These are phyloP conservation scores for Geopemphigus sp. DNA, from an alignment of 1,140 invertebrate genomes.

Conservation along the genomic window DNA sequence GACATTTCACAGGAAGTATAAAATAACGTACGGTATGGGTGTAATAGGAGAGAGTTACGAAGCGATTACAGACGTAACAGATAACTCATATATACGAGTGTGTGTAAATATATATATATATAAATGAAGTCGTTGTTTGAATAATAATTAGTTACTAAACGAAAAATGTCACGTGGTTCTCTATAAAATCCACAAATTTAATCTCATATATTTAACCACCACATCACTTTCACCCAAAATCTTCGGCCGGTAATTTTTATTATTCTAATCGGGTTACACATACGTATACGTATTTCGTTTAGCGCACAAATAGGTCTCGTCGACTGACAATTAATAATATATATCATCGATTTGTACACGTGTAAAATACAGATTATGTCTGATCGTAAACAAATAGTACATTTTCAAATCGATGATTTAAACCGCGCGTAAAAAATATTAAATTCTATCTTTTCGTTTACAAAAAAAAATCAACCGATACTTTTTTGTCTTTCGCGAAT, in stretches of 20 bases:
- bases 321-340: neutral
- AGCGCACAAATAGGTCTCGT: neutral
- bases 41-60: conserved; percentile 23
- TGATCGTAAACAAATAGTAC: neutral
- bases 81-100: neutral
- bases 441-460: neutral
- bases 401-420: neutral
- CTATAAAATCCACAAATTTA: neutral
- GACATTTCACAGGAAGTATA: neutral
- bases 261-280: neutral
- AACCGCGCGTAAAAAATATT: neutral
- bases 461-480: neutral
- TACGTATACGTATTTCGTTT: neutral
- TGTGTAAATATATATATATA: neutral
- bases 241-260: neutral
- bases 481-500: conserved; percentile 30
- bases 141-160: conserved; percentile 9
- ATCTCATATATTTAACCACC: no score
- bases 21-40: neutral
- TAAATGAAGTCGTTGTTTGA: conserved; percentile 1
- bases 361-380: neutral
- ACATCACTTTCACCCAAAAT: neutral
- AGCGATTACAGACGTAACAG: conserved; percentile 1
- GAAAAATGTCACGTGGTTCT: conserved; percentile 2
- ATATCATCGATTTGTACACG: neutral